phyloP scores from a whole-genome alignment of 1,140 invertebrate genomes.

The Yoshiicerus persimilis region DNA sequence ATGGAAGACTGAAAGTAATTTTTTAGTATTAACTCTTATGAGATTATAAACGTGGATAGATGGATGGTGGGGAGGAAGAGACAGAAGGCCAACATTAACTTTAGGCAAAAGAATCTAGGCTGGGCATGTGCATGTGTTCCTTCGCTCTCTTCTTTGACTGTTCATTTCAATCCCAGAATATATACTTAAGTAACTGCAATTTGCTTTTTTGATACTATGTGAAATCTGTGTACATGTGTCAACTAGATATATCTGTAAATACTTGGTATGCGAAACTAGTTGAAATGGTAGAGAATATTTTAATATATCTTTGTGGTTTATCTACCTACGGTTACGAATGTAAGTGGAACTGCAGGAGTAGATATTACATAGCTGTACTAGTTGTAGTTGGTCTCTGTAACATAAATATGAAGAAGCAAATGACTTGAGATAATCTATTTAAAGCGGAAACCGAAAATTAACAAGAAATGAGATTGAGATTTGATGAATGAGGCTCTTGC shows the following conservation, averaged over 20 bases:
- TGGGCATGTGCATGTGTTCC: neutral
- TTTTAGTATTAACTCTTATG: conserved; percentile 23
- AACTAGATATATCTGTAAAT: too few species aligned
- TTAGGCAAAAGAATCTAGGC: neutral
- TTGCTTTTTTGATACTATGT: neutral
- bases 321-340: neutral
- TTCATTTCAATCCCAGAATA: neutral
- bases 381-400: too few species aligned
- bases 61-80: conserved; percentile 10
- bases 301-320: neutral
- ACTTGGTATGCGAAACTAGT: too few species aligned
- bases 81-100: conserved; percentile 9
- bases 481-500: conserved; percentile 25
- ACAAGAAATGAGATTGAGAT: conserved; percentile 30
- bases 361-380: too few species aligned
- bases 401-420: neutral
- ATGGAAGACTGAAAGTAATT: conserved; percentile 20
- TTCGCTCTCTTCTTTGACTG: neutral
- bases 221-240: too few species aligned
- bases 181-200: neutral
- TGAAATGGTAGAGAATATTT: neutral
- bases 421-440: conserved; percentile 24
- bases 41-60: conserved; percentile 15
- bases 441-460: conserved; percentile 31
- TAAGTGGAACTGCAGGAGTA: neutral